These are phyloP conservation scores for Lepidothrix coronata DNA, from an alignment of 2,113 vertebrate species.

Conservation along the genomic window DNA sequence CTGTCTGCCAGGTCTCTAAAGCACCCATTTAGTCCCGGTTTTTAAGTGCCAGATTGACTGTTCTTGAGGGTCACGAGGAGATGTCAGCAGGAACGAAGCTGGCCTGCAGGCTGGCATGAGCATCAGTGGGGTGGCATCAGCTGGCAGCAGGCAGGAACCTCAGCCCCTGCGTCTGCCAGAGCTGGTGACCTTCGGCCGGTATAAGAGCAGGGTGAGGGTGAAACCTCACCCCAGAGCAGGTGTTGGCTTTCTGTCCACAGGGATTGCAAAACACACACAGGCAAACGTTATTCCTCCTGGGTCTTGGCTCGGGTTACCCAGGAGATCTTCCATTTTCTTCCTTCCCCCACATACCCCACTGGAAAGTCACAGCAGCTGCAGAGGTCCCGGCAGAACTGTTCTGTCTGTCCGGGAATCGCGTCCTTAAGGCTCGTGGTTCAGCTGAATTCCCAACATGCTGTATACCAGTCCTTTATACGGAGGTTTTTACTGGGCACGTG, in stretches of 20 bases:
- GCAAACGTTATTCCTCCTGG: neutral
- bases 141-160: neutral
- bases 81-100: neutral
- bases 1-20: neutral
- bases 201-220: neutral
- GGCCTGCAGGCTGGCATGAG: neutral
- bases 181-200: neutral
- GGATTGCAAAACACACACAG: neutral
- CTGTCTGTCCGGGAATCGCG: neutral
- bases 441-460: neutral
- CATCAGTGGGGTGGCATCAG: neutral
- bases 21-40: accelerated
- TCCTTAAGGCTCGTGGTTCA: conserved; percentile 7
- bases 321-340: neutral
- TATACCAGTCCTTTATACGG: neutral
- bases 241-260: neutral
- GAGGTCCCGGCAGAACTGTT: neutral
- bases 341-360: neutral
- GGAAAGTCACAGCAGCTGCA: neutral
- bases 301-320: neutral
- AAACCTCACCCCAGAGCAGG: neutral
- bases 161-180: neutral
- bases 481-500: conserved; percentile 46
- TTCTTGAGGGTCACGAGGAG: neutral
- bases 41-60: neutral